Evolutionary conservation across 2,113 vertebrate genomes (phyloP), one percentile per base, ranked within the genome.

Genomic region (Pachycephala philippinensis): DNA sequence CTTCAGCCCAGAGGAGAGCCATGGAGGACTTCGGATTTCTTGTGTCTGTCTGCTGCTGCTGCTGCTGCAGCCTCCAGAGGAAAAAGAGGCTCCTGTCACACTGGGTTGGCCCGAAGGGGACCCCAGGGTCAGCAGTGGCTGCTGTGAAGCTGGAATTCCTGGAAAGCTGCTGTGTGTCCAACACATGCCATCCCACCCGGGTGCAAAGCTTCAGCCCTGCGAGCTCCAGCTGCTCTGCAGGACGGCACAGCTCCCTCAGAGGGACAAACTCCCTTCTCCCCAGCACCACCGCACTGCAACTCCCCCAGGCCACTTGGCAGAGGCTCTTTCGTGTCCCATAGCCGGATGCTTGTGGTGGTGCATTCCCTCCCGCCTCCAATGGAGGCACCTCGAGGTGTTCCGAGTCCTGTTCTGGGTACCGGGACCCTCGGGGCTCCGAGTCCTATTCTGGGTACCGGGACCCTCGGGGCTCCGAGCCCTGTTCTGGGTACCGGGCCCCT

Each of bases 241-340:
- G 7, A 15, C 4, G 5, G 31, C 52, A 10, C 45, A 20, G 68
- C 69, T 40, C 37, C 45, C 60, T 49, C 2, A 6, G 28, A 4
- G 2, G 52, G 63, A 37, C 4, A 1, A 6, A 1, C 12, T 27
- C 14, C 20, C 18, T 33, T 12, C 21, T 21, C 16, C 13, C 37
- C 0, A 0, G 10, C 22, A 3, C 31, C 1, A 2, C 13, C 6
- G 0, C n/a, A 1, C 11, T 0, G 13, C 2, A 0, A 3, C 23
- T 31, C 2, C 35, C 37, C 15, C n/a, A 4, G 33, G 15, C 42
- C n/a, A 0, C 53, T 10, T 0, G 9, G 52, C 60, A 17, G 33
- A 26, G 20, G 18, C 30, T 24, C 8, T 3, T 1, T 8, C 5
- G 0, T 1, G 33, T 14, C 84, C 69, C 27, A 0, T 1, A 33